These are phyloP conservation scores for Hydraecia micacea DNA, from an alignment of 2,888 invertebrate species.

Conservation along the genomic window DNA sequence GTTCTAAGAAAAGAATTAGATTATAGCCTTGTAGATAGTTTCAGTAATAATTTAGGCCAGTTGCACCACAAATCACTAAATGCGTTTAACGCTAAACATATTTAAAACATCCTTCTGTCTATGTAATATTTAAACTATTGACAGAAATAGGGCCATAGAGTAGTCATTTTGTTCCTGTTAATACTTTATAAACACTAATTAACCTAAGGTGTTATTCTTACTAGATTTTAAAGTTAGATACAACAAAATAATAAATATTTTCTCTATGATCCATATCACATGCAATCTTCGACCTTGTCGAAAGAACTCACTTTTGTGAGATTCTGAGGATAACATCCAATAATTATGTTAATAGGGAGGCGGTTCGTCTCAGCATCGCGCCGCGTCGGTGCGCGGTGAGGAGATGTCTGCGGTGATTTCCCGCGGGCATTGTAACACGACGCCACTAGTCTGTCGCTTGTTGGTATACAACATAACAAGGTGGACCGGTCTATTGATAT, in stretches of 20 bases:
- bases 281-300: background rate
- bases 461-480: background rate
- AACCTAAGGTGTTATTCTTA: background rate
- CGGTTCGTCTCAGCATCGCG: background rate
- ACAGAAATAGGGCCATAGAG: background rate
- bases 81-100: too few species aligned
- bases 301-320: background rate
- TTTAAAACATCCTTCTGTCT: too few species aligned
- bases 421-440: constrained; percentile 11
- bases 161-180: background rate
- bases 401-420: constrained; percentile 31
- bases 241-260: background rate
- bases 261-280: background rate
- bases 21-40: background rate
- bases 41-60: background rate
- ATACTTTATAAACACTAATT: background rate
- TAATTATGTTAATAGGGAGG: constrained; percentile 1
- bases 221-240: background rate
- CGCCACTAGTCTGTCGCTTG: background rate
- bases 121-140: too few species aligned
- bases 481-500: background rate
- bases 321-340: constrained; percentile 7
- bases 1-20: background rate
- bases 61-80: too few species aligned
- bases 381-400: background rate